Percentiles rank a stretch among this genome's conserved stretches.
These are phyloP conservation scores for Enteromius afrohamiltoni DNA, from an alignment of 2,797 vertebrate species.

Conservation along the genomic window DNA sequence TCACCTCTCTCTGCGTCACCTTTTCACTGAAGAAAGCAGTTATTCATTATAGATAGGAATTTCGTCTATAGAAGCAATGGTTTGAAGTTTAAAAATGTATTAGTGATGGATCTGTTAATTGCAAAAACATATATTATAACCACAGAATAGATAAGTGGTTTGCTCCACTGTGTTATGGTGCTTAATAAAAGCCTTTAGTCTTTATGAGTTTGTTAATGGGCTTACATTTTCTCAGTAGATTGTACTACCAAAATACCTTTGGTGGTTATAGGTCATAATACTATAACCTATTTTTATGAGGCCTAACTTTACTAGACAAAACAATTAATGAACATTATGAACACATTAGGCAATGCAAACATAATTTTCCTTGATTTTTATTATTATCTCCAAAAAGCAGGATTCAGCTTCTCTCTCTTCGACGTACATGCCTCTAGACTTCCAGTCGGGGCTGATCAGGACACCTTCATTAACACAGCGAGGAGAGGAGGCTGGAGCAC, in stretches of 20 bases:
- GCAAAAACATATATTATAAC: background rate
- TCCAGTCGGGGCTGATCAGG: constrained; percentile 55
- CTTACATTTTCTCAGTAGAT: background rate
- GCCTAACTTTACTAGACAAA: background rate
- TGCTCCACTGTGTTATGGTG: background rate
- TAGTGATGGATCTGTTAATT: background rate
- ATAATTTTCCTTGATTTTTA: background rate
- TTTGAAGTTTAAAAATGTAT: background rate
- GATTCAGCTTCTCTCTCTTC: background rate
- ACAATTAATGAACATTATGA: background rate
- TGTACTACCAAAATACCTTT: background rate
- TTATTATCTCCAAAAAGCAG: background rate
- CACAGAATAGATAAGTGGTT: background rate
- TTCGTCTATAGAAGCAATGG: background rate
- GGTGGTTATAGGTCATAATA: background rate
- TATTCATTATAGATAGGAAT: background rate
- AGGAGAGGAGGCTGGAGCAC: constrained; percentile 66
- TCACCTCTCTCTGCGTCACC: background rate
- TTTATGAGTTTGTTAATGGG: background rate
- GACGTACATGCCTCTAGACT: background rate
- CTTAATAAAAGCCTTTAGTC: background rate
- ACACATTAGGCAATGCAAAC: background rate
- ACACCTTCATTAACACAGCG: constrained; percentile 72
- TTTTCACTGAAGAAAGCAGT: background rate
- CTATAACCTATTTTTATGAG: background rate